These are phyloP conservation scores for Drosophila erecta DNA, from an alignment of 1,140 invertebrate species.

Conservation along the genomic window DNA sequence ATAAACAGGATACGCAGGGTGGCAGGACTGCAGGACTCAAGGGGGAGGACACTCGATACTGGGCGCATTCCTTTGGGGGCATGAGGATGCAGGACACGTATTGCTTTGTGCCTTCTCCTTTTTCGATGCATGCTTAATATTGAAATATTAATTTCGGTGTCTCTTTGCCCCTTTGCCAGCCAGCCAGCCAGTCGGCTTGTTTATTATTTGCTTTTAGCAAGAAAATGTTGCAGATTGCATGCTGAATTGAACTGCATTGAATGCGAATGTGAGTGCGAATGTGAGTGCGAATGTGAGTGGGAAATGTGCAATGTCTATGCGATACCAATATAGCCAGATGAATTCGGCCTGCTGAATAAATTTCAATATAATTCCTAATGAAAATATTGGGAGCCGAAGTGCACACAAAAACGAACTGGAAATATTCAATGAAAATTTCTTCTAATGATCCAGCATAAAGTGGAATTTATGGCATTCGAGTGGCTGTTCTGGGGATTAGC, in stretches of 20 bases:
- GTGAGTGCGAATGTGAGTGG: no score
- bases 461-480: conserved; percentile 32
- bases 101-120: conserved; percentile 55
- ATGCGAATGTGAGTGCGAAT: not conserved
- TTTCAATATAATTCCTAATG: conserved; percentile 55
- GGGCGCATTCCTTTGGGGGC: conserved; percentile 10
- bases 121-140: conserved; percentile 50
- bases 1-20: conserved; percentile 12
- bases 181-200: conserved; percentile 21
- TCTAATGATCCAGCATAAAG: conserved; percentile 32
- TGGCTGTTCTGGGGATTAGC: not conserved
- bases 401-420: conserved; percentile 15
- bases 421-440: conserved; percentile 21
- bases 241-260: conserved; percentile 9
- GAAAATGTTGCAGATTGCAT: conserved; percentile 25
- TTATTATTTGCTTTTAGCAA: conserved; percentile 61
- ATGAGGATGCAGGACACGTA: conserved; percentile 23
- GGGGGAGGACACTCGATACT: conserved; percentile 1
- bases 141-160: conserved; percentile 72
- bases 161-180: not conserved
- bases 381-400: conserved; percentile 30
- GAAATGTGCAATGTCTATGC: conserved; percentile 28
- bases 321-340: conserved; percentile 8
- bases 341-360: conserved; percentile 31
- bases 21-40: not conserved